Percentiles rank a stretch among this genome's conserved stretches.
phyloP scores from a whole-genome alignment of 1,140 invertebrate genomes.

The Drosophila miranda region DNA sequence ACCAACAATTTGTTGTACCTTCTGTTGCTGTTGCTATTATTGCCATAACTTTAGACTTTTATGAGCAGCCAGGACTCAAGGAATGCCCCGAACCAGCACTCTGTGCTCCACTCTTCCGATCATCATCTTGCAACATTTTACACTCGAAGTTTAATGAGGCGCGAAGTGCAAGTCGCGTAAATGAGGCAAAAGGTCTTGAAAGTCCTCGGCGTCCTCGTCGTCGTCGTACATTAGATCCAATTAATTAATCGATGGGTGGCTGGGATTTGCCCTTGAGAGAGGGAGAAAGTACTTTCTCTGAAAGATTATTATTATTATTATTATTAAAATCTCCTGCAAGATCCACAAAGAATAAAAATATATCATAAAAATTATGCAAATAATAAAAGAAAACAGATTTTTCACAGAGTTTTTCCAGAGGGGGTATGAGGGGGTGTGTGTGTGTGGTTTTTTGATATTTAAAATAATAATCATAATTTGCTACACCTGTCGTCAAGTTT shows the following conservation, averaged over 20 bases:
- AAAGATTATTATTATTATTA: constrained; percentile 6
- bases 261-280: too few species aligned
- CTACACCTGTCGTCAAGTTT: constrained; percentile 68
- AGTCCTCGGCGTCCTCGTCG: too few species aligned
- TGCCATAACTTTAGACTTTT: constrained; percentile 70
- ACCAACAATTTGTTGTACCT: constrained; percentile 37
- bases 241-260: constrained; percentile 29
- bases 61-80: constrained; percentile 37
- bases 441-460: constrained; percentile 46
- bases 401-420: neutral
- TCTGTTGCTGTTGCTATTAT: constrained; percentile 40
- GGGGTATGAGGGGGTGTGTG: neutral
- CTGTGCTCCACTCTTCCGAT: too few species aligned
- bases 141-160: constrained; percentile 46
- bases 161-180: constrained; percentile 19
- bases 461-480: constrained; percentile 78
- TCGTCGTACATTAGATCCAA: constrained; percentile 2
- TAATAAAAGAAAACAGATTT: constrained; percentile 10
- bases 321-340: neutral
- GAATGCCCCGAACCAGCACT: neutral
- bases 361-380: constrained; percentile 4
- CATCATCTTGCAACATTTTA: constrained; percentile 8
- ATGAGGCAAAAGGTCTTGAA: neutral
- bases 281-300: neutral
- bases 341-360: too few species aligned